Evolutionary conservation across 2,888 invertebrate species (phyloP), one percentile per base, ranked within the genome.

Genomic region (Platypus cylindrus): DNA sequence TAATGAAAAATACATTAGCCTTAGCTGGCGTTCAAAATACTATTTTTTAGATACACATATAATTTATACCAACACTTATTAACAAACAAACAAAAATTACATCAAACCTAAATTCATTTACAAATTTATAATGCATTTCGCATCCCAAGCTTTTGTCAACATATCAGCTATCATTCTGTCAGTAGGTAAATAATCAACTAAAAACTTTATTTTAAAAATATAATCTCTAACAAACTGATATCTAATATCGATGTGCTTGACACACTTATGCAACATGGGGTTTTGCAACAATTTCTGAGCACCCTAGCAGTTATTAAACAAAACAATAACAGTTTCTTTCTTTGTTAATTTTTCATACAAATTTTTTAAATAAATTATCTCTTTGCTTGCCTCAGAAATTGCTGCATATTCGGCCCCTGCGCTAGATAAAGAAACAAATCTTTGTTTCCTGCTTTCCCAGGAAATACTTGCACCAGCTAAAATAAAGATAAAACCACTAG

Each of bases 321-420:
- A n/a, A n/a, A n/a, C n/a, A n/a, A n/a, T n/a, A n/a, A n/a, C n/a
- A n/a, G n/a, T n/a, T n/a, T n/a, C n/a, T n/a, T n/a, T n/a, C n/a
- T 24, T 33, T 15, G 26, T 20, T 14, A 45, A 18, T 14, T 46
- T 43, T 34, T 20, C 8, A 9, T 34, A 16, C 3, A 43, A 17
- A 25, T 43, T 41, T 35, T 20, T 26, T 8, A 46, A 32, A 41
- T 40, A 37, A 16, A 44, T 43, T 4, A 45, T 45, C 23, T 52
- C 50, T 15, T 47, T 47, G 3, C 45, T 14, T n/a, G 45, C 47
- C 26, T 51, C 48, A 14, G 39, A 23, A 5, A 48, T 24, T 28
- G 48, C 40, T 42, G 52, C 46, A 32, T 50, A 51, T 37, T 52
- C 48, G 1, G 51, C 49, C 37, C 52, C 49, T 9, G 48, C 48